Evolutionary conservation across 2,797 vertebrate species (phyloP), one percentile per base, ranked within the genome.

Genomic region (Jordanella pulchra): DNA sequence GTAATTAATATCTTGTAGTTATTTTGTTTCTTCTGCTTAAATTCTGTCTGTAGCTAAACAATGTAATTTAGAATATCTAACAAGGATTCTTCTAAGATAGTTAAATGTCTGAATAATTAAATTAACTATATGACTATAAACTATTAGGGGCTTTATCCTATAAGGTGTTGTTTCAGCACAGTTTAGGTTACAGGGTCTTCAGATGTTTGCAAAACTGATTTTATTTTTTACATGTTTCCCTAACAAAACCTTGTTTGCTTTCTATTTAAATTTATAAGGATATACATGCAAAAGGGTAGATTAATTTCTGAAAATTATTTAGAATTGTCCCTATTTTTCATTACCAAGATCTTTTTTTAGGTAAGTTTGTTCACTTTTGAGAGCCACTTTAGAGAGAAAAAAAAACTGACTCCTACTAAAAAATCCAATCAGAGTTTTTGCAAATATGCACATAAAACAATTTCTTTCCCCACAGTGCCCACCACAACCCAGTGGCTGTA

Each of bases 381-480:
- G 35, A 42, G 35, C n/a, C 39, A 44, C 23, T 44, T 23, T 63
- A 14, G 14, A 42, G 42, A 25, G 23, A 1, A 27, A 12, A 25
- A 17, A 44, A 39, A 61, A 60, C 21, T 39, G 58, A 32, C 32
- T 61, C 32, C 58, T 32, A 39, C 32, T 61, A 18, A 61, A 21
- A 32, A 60, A 60, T 10, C 58, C 23, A 44, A 63, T 44, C 60
- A 44, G 65, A 74, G 45, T 3, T 27, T 69, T 28, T 67, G 53
- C 64, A 74, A 73, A 73, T 44, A 23, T 50, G 51, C 65, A 69
- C 72, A 58, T 48, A 84, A 87, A 87, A 89, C 79, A 70, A 80
- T 90, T 87, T 84, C 80, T 87, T 89, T 86, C 73, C 66, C 77
- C 81, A 50, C 80, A 55, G 71, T 35, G 73, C 77, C 78, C 60